Base-by-base conservation (phyloP, 2,888 invertebrate species). In the Cheilosia pagana region DNA sequence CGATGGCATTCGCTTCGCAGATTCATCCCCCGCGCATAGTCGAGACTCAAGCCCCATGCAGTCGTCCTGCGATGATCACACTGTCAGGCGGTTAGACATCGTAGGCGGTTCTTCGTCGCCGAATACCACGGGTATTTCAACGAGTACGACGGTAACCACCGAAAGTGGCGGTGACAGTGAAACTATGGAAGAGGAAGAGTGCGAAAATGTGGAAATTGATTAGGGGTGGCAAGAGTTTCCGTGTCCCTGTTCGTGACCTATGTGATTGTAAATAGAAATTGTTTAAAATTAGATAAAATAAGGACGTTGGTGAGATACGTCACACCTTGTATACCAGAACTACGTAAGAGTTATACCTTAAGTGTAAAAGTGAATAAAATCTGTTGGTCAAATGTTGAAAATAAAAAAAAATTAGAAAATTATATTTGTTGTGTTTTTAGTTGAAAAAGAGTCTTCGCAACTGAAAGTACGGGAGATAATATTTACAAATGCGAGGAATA, bases 191-290 rank as follows among this genome's bases (percentile, higher is more conserved):
- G 92, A 92, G 43, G 89, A 90, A 53, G 92, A 92, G 45, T 87
- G 87, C 86, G 92, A 92, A 88, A 92, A 92, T 88, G 92, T 92
- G 45, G 92, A 92, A 89, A 92, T 92, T 75, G 92, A 92, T 88
- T 92, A 87, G 87, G 72, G 16, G 6, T 41, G 50, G 31, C 6
- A 31, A 31, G 23, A 7, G 39, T 52, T 43, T 25, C 48, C 14
- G 28, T 12, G 23, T 48, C 16, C 6, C 3, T 19, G 12, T 48
- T 2, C 23, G 50, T 14, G 48, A 48, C 12, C 12, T 16, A 23
- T 81, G 71, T 78, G 81, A 77, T 77, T 86, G 81, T 86, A 81
- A 72, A 86, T 81, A 81, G 28, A 53, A 50, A 50, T 70, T 52
- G 23, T 70, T 45, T 6, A 10, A 45, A 50, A 28, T 21, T 16